phyloP scores from a whole-genome alignment of 2,797 vertebrate genomes.

The Esox lucius region DNA sequence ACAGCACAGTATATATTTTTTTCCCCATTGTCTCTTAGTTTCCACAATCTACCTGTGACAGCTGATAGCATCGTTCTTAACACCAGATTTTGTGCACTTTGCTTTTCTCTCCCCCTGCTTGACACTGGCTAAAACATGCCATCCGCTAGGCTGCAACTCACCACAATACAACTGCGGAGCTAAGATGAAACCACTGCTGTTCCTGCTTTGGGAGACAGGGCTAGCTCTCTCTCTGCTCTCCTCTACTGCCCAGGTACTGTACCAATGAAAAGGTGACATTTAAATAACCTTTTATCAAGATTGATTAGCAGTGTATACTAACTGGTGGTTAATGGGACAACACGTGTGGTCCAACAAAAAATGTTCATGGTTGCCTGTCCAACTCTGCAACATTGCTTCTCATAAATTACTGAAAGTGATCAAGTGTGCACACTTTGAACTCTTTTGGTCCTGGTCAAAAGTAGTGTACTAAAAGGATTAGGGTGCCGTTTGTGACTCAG shows the following conservation, averaged over 20 bases:
- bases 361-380: background rate
- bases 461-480: background rate
- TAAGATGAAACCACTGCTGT: constrained; percentile 51
- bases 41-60: background rate
- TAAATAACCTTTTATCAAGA: background rate
- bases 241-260: constrained; percentile 70
- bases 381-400: background rate
- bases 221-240: constrained; percentile 62
- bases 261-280: background rate
- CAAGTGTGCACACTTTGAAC: background rate
- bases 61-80: background rate
- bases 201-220: constrained; percentile 58
- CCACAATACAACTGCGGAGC: constrained; percentile 25
- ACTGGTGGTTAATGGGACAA: background rate
- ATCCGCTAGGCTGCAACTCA: constrained; percentile 52
- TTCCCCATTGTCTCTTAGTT: background rate
- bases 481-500: background rate
- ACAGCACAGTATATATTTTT: background rate
- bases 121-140: constrained; percentile 26
- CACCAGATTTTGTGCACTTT: background rate
- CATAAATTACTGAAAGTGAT: background rate
- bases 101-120: background rate
- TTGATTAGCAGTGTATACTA: background rate
- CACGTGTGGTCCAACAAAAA: background rate
- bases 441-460: background rate